Evolutionary conservation across 2,888 invertebrate species (phyloP).

Genomic region (Meiosimyza decipiens): DNA sequence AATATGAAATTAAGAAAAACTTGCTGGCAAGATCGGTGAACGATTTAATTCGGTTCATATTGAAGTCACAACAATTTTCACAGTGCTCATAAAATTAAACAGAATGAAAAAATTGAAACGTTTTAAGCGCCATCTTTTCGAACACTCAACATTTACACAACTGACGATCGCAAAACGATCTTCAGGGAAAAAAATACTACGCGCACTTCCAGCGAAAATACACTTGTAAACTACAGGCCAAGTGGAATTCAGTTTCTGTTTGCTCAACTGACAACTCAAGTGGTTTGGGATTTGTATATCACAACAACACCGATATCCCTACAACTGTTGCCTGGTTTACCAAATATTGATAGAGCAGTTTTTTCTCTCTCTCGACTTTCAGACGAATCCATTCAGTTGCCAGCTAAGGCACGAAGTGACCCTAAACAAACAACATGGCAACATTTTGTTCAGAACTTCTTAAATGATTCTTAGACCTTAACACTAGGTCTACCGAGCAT

Average conservation of each 20-base stretch:
- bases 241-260: conserved; percentile 11
- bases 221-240: conserved; percentile 18
- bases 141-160: not conserved
- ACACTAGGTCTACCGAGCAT: too few relatives aligned
- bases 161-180: not conserved
- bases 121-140: conserved; percentile 1
- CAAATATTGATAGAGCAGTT: not conserved
- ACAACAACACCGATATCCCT: too few relatives aligned
- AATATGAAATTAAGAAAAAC: not conserved
- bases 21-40: too few relatives aligned
- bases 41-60: too few relatives aligned
- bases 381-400: conserved; percentile 27
- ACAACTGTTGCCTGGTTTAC: not conserved
- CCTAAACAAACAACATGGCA: not conserved
- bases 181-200: not conserved
- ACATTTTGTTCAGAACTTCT: not conserved
- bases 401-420: not conserved
- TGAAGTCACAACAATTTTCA: too few relatives aligned
- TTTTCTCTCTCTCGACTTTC: not conserved
- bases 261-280: conserved; percentile 20
- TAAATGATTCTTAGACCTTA: too few relatives aligned
- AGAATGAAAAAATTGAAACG: not conserved
- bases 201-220: conserved; percentile 24
- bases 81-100: too few relatives aligned
- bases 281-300: not conserved